Evolutionary conservation across 2,888 invertebrate species (phyloP).

Genomic region (Xestia sexstrigata): DNA sequence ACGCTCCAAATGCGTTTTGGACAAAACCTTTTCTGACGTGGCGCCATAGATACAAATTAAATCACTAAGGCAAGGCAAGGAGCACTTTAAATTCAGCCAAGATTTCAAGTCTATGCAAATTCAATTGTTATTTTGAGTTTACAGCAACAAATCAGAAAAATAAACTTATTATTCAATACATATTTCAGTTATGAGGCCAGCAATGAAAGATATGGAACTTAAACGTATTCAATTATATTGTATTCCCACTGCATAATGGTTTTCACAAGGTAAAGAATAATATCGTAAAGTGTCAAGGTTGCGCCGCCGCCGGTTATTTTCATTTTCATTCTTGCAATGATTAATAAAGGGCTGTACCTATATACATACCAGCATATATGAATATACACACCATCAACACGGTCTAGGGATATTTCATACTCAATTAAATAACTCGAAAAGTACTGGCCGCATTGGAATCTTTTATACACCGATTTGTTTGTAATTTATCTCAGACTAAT

Average conservation of each 20-base stretch:
- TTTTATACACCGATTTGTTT: too few relatives aligned
- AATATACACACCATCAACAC: too few relatives aligned
- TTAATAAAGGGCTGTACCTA: background rate
- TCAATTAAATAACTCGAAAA: too few relatives aligned
- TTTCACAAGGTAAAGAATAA: slow-evolving; percentile 16
- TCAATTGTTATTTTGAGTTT: background rate
- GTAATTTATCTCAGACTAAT: too few relatives aligned
- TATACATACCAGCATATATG: too few relatives aligned
- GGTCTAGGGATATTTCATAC: too few relatives aligned
- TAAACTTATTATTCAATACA: slow-evolving; percentile 19
- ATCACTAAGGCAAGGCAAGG: background rate
- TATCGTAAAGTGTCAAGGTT: slow-evolving; percentile 6
- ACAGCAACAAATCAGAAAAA: slow-evolving; percentile 7
- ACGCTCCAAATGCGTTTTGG: background rate
- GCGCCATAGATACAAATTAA: background rate
- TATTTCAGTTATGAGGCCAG: slow-evolving; percentile 26
- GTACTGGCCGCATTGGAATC: too few relatives aligned
- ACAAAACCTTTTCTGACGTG: background rate
- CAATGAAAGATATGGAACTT: slow-evolving; percentile 24
- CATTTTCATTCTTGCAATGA: slow-evolving; percentile 8
- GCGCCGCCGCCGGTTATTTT: background rate
- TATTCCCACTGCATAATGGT: slow-evolving; percentile 12
- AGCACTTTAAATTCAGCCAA: background rate
- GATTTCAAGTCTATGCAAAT: background rate
- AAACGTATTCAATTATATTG: slow-evolving; percentile 11